Conservation (phyloP, 2,888 invertebrate genomes). For the Mamestra brassicae region DNA sequence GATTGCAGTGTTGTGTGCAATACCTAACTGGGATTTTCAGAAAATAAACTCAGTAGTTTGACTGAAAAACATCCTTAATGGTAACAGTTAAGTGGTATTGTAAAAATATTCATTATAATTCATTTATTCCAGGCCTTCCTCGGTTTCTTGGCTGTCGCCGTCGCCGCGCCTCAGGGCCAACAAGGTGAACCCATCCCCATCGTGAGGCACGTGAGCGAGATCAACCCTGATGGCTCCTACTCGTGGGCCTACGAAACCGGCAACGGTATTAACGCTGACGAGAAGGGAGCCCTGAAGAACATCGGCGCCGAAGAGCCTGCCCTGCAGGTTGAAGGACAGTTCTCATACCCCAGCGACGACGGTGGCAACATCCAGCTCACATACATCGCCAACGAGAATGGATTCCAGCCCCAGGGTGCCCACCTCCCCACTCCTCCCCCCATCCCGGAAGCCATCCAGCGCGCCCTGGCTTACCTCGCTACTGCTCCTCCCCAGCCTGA, state of each 20-base stretch:
- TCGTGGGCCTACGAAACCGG: constrained; percentile 91
- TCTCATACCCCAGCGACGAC: constrained; percentile 92
- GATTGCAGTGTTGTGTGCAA: constrained; percentile 55
- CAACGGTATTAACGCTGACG: constrained; percentile 92
- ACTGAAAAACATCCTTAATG: not conserved
- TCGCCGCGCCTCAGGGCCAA: constrained; percentile 82
- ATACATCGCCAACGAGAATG: constrained; percentile 93
- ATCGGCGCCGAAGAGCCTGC: constrained; percentile 89
- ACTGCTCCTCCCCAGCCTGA: constrained; percentile 91
- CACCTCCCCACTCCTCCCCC: constrained; percentile 93
- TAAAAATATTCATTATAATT: constrained; percentile 25
- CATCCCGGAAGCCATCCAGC: constrained; percentile 93
- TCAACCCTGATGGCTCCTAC: constrained; percentile 92
- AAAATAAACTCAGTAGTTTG: not conserved
- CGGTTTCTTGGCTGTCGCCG: constrained; percentile 80
- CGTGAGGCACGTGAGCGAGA: constrained; percentile 88
- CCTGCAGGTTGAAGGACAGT: constrained; percentile 91
- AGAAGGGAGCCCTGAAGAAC: constrained; percentile 90
- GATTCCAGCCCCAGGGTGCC: constrained; percentile 92
- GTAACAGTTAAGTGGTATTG: constrained; percentile 8
- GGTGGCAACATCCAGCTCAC: constrained; percentile 91
- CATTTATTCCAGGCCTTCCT: constrained; percentile 82
- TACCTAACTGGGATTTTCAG: constrained; percentile 37
- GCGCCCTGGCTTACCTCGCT: constrained; percentile 92
- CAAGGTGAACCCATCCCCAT: constrained; percentile 87